phyloP scores from a whole-genome alignment of 2,888 invertebrate genomes.

The Coenonympha glycerion region DNA sequence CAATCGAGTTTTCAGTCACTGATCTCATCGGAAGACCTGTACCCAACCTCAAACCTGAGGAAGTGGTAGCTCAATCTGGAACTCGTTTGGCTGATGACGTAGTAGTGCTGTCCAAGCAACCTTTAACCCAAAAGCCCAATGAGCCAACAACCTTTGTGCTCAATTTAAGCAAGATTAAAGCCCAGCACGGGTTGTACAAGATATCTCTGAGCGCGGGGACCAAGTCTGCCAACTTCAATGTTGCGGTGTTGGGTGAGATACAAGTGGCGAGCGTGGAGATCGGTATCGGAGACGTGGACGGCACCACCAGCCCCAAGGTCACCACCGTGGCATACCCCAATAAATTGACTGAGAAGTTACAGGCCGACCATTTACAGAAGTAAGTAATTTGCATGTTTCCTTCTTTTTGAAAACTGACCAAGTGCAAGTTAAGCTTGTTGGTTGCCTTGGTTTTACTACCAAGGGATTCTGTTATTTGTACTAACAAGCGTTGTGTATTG shows the following conservation, averaged over 20 bases:
- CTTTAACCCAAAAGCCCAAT: constrained; percentile 64
- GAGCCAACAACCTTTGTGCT: constrained; percentile 83
- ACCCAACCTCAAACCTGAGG: constrained; percentile 75
- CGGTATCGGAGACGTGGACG: constrained; percentile 93
- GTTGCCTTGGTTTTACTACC: too few relatives aligned
- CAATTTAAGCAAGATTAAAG: constrained; percentile 84
- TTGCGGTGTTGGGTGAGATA: constrained; percentile 86
- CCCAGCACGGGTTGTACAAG: constrained; percentile 90
- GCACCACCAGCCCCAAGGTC: constrained; percentile 87
- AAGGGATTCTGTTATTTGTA: too few relatives aligned
- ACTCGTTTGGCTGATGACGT: constrained; percentile 83
- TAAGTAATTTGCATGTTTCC: constrained; percentile 45
- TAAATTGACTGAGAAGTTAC: constrained; percentile 80
- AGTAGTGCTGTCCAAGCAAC: constrained; percentile 82
- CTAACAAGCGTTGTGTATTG: too few relatives aligned
- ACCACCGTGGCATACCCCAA: constrained; percentile 83
- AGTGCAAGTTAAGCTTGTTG: too few relatives aligned
- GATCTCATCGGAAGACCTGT: constrained; percentile 85
- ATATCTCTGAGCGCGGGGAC: constrained; percentile 83
- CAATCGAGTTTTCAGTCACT: constrained; percentile 82
- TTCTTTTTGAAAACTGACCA: too few relatives aligned
- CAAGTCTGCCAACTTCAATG: constrained; percentile 75
- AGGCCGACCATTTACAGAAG: constrained; percentile 93
- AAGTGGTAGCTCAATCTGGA: constrained; percentile 85
- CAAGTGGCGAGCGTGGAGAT: constrained; percentile 87